phyloP scores from a whole-genome alignment of 35 echinoderm and acorn worm genomes.

The Patiria miniata region DNA sequence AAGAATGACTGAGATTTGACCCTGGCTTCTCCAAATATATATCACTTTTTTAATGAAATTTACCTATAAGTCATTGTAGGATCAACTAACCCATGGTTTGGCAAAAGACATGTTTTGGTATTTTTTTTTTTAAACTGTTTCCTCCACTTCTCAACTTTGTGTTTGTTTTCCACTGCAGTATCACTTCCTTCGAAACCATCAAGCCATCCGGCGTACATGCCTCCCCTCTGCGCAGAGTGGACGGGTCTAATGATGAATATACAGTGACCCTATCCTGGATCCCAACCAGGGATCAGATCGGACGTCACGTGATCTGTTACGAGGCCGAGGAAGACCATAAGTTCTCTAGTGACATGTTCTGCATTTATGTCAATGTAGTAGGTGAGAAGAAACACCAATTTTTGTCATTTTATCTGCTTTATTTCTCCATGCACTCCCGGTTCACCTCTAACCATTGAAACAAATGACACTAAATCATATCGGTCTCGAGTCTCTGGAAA shows the following conservation, averaged over 20 bases:
- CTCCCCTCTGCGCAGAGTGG: neutral
- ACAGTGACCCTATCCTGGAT: slow-evolving; percentile 32
- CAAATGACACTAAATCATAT: too few species aligned
- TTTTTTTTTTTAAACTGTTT: neutral
- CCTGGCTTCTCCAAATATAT: too few species aligned
- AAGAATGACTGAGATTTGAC: too few species aligned
- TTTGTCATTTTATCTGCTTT: too few species aligned
- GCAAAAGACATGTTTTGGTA: too few species aligned
- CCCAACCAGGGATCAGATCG: slow-evolving; percentile 20
- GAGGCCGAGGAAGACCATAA: neutral
- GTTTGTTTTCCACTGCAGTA: neutral
- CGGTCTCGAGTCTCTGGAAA: too few species aligned
- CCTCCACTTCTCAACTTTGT: neutral
- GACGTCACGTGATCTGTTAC: slow-evolving; percentile 34
- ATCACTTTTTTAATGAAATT: too few species aligned
- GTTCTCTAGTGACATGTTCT: slow-evolving; percentile 2
- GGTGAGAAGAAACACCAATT: neutral
- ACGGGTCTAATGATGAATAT: neutral
- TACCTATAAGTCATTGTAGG: too few species aligned
- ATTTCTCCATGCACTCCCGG: too few species aligned
- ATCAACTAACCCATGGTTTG: neutral
- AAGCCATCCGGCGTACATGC: slow-evolving; percentile 33
- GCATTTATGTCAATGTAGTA: slow-evolving; percentile 13
- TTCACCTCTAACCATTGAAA: too few species aligned
- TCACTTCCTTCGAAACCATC: slow-evolving; percentile 18